phyloP scores from a whole-genome alignment of 2,888 invertebrate species.

The Lasioglossum villosulum region DNA sequence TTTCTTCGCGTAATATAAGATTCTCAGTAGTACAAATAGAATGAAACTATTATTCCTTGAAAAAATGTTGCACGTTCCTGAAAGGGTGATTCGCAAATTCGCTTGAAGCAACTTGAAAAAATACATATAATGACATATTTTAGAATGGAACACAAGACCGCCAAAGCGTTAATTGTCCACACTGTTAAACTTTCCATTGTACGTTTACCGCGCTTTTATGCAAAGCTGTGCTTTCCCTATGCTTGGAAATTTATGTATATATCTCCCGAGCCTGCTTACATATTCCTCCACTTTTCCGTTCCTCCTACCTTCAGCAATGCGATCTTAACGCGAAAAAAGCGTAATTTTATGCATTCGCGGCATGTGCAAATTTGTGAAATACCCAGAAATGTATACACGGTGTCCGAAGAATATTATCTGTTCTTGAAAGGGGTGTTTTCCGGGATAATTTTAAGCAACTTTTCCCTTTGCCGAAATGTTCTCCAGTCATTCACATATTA shows the following conservation, averaged over 20 bases:
- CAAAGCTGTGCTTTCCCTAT: neutral
- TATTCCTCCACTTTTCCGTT: neutral
- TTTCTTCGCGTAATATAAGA: neutral
- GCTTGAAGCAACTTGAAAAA: no score
- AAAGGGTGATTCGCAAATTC: no score
- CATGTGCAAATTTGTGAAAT: neutral
- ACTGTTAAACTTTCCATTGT: no score
- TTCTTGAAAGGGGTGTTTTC: no score
- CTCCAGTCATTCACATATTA: no score
- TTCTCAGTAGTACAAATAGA: neutral
- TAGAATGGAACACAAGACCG: no score
- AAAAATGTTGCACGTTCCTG: no score
- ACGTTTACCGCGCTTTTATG: neutral
- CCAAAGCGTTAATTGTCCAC: no score
- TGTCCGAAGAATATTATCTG: no score
- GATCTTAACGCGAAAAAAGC: neutral
- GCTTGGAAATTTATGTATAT: slow-evolving; percentile 2
- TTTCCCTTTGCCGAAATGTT: no score
- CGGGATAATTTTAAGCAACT: no score
- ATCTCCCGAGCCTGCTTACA: neutral
- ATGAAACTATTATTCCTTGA: neutral
- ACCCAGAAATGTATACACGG: neutral
- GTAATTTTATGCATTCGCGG: slow-evolving; percentile 2
- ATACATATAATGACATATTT: no score
- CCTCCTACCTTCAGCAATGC: neutral